Percentiles rank a stretch among this genome's conserved stretches.
These are phyloP conservation scores for Embidobia sp. DNA, from an alignment of 2,888 invertebrate genomes.

Conservation along the genomic window DNA sequence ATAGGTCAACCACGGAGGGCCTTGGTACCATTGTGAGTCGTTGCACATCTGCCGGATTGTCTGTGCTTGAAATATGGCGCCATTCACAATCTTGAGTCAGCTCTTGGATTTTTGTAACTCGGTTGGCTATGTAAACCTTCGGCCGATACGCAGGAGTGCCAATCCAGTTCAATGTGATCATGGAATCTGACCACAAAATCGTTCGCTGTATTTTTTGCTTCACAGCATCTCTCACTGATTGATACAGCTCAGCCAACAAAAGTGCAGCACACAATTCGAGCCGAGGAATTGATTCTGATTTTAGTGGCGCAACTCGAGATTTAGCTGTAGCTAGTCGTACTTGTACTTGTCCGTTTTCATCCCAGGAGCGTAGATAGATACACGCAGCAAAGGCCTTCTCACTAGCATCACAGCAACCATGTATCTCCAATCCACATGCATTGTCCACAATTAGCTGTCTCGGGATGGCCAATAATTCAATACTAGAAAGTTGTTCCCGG, in stretches of 20 bases:
- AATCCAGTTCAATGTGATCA: background rate
- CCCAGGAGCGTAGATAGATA: background rate
- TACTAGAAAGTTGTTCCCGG: background rate
- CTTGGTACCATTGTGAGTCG: slow-evolving; percentile 1
- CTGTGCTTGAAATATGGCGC: slow-evolving; percentile 7
- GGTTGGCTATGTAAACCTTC: background rate
- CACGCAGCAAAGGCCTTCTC: slow-evolving; percentile 3
- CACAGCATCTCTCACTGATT: background rate
- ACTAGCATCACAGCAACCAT: slow-evolving; percentile 23
- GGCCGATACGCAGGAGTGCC: background rate
- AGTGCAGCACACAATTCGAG: background rate
- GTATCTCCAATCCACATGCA: background rate
- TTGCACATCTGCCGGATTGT: slow-evolving; percentile 27
- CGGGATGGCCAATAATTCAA: background rate
- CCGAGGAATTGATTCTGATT: background rate
- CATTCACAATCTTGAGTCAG: slow-evolving; percentile 8
- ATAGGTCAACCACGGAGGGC: slow-evolving; percentile 3
- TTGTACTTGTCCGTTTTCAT: background rate
- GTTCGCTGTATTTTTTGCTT: background rate
- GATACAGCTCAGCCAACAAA: background rate
- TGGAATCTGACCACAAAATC: background rate
- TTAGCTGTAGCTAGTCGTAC: background rate
- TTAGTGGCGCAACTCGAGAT: background rate
- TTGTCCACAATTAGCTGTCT: background rate
- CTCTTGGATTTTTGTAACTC: background rate